phyloP scores from a whole-genome alignment of 2,888 invertebrate species.

The Epinotia brunnichana region DNA sequence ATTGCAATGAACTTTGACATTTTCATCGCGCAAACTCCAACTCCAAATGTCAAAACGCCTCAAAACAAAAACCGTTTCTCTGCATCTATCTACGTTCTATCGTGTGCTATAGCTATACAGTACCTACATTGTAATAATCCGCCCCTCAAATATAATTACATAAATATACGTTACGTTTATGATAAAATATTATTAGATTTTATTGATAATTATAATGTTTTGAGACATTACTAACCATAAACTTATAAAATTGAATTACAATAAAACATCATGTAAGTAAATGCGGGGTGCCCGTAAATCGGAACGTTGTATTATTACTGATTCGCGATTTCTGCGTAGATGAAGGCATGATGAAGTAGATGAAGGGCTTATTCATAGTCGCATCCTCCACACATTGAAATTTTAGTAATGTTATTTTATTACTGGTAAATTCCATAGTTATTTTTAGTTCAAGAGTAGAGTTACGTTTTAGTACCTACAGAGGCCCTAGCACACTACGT shows the following conservation, averaged over 20 bases:
- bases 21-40: slow-evolving; percentile 51
- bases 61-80: slow-evolving; percentile 64
- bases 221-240: neutral
- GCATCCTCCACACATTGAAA: neutral
- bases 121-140: slow-evolving; percentile 5
- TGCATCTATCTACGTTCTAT: neutral
- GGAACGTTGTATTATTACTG: slow-evolving; percentile 65
- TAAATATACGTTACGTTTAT: neutral
- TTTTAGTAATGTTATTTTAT: no score
- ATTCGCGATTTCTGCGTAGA: slow-evolving; percentile 68
- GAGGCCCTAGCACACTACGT: no score
- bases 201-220: neutral
- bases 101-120: neutral
- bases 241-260: neutral
- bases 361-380: slow-evolving; percentile 62
- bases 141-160: neutral
- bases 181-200: neutral
- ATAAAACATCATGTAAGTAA: neutral
- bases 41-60: slow-evolving; percentile 62
- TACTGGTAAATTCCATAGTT: no score
- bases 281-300: slow-evolving; percentile 62
- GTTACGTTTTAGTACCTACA: no score
- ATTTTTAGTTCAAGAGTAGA: no score
- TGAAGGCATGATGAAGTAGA: slow-evolving; percentile 51
- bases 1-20: slow-evolving; percentile 78